Conservation (phyloP, 2,113 vertebrate species). For the Rutilus rutilus region DNA sequence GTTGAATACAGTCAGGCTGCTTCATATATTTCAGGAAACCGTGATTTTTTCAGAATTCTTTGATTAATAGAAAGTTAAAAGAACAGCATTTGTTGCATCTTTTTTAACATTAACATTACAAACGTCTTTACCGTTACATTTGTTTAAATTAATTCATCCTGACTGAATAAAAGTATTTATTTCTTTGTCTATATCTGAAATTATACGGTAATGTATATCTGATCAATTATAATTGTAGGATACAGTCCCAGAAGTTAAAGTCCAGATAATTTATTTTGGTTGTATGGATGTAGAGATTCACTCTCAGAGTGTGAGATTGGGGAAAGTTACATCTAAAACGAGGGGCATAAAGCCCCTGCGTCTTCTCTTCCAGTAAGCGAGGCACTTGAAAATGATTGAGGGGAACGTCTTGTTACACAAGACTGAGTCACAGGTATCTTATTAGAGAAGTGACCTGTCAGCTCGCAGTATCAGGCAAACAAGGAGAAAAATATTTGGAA, state of each 20-base stretch:
- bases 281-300: neutral
- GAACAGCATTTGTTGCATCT: neutral
- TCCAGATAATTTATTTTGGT: neutral
- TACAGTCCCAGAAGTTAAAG: neutral
- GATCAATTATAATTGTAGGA: neutral
- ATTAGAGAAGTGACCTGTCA: constrained; percentile 46
- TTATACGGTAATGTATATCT: neutral
- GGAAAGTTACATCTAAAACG: neutral
- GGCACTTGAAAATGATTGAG: constrained; percentile 48
- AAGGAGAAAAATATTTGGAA: constrained; percentile 23
- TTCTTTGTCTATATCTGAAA: neutral
- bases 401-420: constrained; percentile 44
- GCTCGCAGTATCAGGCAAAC: constrained; percentile 17
- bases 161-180: neutral
- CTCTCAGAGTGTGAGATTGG: neutral
- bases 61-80: neutral
- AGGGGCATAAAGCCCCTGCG: neutral
- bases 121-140: neutral
- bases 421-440: constrained; percentile 41
- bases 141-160: neutral
- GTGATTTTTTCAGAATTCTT: no score
- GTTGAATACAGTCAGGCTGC: neutral
- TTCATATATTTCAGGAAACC: neutral
- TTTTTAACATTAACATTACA: neutral
- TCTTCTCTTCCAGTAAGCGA: constrained; percentile 29